These are phyloP conservation scores for Neofelis nebulosa DNA, from an alignment of 2,113 vertebrate genomes.

Conservation along the genomic window DNA sequence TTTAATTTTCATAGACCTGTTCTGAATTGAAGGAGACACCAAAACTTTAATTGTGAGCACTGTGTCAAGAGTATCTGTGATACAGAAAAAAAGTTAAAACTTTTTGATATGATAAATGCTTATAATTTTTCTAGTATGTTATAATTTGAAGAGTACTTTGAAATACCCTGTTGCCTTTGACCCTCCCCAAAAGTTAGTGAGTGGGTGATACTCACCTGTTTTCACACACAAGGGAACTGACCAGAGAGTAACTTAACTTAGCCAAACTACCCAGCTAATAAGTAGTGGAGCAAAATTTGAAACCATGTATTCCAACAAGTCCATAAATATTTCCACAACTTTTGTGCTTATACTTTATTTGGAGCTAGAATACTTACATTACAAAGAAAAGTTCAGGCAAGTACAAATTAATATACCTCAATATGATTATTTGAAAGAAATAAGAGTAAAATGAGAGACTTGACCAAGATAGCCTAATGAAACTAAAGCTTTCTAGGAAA, in stretches of 20 bases:
- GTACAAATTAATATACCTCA: neutral
- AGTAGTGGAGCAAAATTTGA: neutral
- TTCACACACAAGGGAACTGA: slow-evolving; percentile 16
- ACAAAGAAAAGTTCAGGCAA: neutral
- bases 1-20: neutral
- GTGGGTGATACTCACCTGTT: neutral
- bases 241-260: neutral
- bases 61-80: neutral
- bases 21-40: neutral
- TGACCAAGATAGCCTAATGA: neutral
- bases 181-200: neutral
- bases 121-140: neutral
- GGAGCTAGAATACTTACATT: neutral
- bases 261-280: neutral
- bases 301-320: neutral
- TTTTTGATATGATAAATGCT: neutral
- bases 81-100: neutral
- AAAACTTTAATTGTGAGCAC: neutral
- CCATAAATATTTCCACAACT: neutral
- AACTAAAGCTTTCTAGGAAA: neutral
- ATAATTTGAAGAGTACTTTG: neutral
- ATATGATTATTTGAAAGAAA: neutral
- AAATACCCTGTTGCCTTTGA: neutral
- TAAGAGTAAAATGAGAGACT: neutral
- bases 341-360: neutral